Percentiles rank a stretch among this genome's conserved stretches.
Evolutionary conservation across 2,113 vertebrate genomes (phyloP).

Genomic region (Galemys pyrenaicus): DNA sequence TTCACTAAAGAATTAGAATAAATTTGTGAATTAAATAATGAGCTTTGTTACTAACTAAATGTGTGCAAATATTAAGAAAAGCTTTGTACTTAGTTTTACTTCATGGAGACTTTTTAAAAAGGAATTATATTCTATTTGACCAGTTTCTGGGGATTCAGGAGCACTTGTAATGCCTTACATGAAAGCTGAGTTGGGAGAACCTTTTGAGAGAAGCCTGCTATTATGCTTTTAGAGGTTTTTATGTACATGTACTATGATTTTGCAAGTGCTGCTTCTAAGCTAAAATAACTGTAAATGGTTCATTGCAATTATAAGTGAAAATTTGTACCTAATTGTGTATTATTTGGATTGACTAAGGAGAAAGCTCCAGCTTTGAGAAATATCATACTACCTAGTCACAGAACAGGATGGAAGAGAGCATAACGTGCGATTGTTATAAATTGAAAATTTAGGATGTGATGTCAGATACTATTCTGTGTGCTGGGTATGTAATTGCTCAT

Average conservation of each 20-base stretch:
- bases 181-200: neutral
- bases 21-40: neutral
- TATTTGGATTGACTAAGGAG: neutral
- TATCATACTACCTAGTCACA: neutral
- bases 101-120: neutral
- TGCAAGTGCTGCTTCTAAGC: neutral
- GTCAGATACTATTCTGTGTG: too few relatives aligned
- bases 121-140: neutral
- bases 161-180: neutral
- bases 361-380: neutral
- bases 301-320: neutral
- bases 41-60: neutral
- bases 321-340: neutral
- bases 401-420: neutral
- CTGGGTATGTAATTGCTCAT: neutral
- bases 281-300: neutral
- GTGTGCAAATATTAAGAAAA: neutral
- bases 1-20: neutral
- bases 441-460: too few relatives aligned
- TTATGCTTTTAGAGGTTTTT: neutral
- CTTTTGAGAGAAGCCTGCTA: neutral
- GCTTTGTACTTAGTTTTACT: neutral
- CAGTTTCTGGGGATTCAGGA: neutral
- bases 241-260: neutral
- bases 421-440: neutral